phyloP scores from a whole-genome alignment of 2,113 vertebrate species.

The Grammomys surdaster region DNA sequence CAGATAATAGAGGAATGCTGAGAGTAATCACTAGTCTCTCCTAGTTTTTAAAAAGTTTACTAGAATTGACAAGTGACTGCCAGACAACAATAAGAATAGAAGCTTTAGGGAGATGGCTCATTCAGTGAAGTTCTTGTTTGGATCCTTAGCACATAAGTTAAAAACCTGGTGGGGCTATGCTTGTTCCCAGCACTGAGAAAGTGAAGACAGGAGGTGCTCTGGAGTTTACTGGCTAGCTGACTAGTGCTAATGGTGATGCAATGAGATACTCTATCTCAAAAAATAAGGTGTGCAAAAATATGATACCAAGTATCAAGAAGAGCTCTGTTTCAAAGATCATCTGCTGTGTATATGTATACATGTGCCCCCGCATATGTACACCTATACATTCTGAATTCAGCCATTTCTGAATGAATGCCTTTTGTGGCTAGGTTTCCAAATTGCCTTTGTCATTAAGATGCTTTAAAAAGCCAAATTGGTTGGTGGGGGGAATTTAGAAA shows the following conservation, averaged over 20 bases:
- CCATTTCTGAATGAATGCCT: not conserved
- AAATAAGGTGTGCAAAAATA: not conserved
- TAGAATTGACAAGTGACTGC: not conserved
- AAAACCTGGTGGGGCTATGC: not conserved
- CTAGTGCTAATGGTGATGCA: not conserved
- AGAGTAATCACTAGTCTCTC: not conserved
- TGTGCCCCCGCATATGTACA: not conserved
- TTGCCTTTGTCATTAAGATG: not conserved
- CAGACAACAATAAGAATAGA: not conserved
- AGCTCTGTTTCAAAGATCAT: not conserved
- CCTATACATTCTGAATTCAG: not conserved
- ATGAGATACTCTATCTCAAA: not conserved
- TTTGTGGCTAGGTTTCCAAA: not conserved
- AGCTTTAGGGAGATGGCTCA: not conserved
- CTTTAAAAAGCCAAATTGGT: not conserved
- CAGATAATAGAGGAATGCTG: not conserved
- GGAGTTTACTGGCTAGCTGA: not conserved
- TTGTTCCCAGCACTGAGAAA: not conserved
- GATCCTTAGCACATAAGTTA: not conserved
- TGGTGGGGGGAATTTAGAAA: not conserved
- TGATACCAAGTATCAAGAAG: not conserved
- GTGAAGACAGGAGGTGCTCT: not conserved
- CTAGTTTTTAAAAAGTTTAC: constrained; percentile 5
- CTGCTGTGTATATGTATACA: not conserved
- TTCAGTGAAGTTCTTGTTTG: not conserved